Evolutionary conservation across 2,797 vertebrate genomes (phyloP).

Genomic region (Fringilla coelebs): DNA sequence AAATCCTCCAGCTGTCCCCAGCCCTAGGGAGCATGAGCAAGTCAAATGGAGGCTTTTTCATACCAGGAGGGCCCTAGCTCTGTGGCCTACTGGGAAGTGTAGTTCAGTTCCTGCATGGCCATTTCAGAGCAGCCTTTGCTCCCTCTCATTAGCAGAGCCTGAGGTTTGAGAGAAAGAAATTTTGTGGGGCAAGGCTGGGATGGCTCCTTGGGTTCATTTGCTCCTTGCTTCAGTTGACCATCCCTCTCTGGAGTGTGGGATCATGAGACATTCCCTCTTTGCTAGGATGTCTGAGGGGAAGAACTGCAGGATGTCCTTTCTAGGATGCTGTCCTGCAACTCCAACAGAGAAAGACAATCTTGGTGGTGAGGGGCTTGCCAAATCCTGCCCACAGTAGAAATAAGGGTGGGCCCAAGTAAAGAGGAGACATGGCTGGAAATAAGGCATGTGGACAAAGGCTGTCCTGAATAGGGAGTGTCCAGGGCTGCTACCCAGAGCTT

Average conservation of each 20-base stretch:
- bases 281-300: not conserved
- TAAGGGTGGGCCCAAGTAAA: not conserved
- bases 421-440: not conserved
- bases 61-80: not conserved
- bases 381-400: not conserved
- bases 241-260: not conserved
- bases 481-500: not conserved
- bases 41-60: not conserved
- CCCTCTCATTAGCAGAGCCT: not conserved
- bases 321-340: not conserved
- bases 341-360: not conserved
- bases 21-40: not conserved
- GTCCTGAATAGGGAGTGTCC: not conserved
- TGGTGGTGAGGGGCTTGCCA: fast-evolving
- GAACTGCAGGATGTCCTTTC: not conserved
- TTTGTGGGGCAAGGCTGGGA: not conserved
- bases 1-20: not conserved
- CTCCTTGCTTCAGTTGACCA: not conserved
- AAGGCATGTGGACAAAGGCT: not conserved
- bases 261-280: not conserved
- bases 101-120: not conserved
- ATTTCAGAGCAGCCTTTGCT: not conserved
- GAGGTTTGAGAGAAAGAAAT: not conserved
- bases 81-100: conserved; percentile 37
- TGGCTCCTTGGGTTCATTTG: not conserved